These are phyloP conservation scores for Diphyllodes magnificus DNA, from an alignment of 2,113 vertebrate genomes.

Conservation along the genomic window DNA sequence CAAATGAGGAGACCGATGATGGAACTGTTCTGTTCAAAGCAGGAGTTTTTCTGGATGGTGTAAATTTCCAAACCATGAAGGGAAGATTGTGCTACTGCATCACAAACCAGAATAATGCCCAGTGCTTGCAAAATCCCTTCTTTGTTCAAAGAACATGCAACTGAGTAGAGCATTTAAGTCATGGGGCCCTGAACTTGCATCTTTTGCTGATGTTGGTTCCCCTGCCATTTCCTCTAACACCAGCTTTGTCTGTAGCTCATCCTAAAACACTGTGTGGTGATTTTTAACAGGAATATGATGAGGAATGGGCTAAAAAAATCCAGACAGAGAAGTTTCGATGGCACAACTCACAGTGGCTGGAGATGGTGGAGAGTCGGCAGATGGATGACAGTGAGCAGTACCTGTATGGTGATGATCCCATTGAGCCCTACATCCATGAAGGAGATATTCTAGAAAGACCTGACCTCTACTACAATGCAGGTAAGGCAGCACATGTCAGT, in stretches of 20 bases:
- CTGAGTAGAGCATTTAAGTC: background rate
- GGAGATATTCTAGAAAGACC: constrained; percentile 85
- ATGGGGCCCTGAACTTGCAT: background rate
- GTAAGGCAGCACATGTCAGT: constrained; percentile 47
- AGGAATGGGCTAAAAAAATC: constrained; percentile 89
- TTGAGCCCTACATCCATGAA: constrained; percentile 82
- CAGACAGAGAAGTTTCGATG: constrained; percentile 89
- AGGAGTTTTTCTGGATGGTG: background rate
- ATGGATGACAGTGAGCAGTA: constrained; percentile 85
- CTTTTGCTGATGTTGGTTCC: background rate
- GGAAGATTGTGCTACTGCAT: background rate
- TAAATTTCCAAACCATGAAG: background rate
- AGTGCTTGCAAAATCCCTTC: background rate
- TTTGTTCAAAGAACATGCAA: background rate
- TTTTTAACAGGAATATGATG: constrained; percentile 83
- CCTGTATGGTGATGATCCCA: constrained; percentile 77
- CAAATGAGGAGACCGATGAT: background rate
- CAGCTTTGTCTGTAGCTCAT: background rate
- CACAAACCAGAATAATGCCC: background rate
- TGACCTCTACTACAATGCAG: constrained; percentile 86
- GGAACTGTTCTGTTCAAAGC: background rate
- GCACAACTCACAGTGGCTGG: constrained; percentile 95
- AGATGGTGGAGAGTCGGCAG: constrained; percentile 89
- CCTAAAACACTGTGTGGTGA: background rate
- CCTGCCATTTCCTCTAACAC: background rate